These are phyloP conservation scores for Cheumatopsyche charites DNA, from an alignment of 1,140 invertebrate genomes.

Conservation along the genomic window DNA sequence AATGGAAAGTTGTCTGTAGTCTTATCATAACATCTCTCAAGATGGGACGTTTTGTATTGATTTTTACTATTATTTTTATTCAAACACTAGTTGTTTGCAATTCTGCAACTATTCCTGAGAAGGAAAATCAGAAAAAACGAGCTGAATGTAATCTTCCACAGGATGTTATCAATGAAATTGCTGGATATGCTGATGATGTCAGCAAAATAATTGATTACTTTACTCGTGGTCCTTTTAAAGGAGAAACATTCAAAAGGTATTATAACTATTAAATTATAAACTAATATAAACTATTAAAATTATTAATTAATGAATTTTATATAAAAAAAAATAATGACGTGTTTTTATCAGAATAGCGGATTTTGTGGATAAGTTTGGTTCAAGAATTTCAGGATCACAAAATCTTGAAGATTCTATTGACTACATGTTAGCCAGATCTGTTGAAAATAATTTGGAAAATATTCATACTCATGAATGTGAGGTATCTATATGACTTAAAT, in stretches of 20 bases:
- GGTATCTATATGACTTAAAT: neutral
- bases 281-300: neutral
- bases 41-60: too few species aligned
- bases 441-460: slow-evolving; percentile 64
- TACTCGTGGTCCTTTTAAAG: slow-evolving; percentile 55
- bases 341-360: slow-evolving; percentile 58
- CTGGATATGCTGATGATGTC: slow-evolving; percentile 62
- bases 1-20: too few species aligned
- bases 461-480: slow-evolving; percentile 55
- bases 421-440: slow-evolving; percentile 64
- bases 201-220: slow-evolving; percentile 65
- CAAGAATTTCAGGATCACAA: slow-evolving; percentile 65
- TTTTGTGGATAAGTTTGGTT: slow-evolving; percentile 73
- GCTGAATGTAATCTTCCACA: slow-evolving; percentile 68
- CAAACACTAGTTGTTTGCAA: too few species aligned
- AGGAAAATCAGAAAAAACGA: too few species aligned
- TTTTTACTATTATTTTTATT: too few species aligned
- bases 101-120: too few species aligned
- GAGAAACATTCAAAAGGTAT: slow-evolving; percentile 49
- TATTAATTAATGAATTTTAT: neutral
- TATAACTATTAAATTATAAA: slow-evolving; percentile 53
- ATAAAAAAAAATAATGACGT: neutral
- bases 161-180: slow-evolving; percentile 63
- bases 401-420: slow-evolving; percentile 71
- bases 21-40: too few species aligned